Percentiles rank a stretch among this genome's conserved stretches.
Conservation (phyloP, 1,140 invertebrate species). For the Theocolax elegans region DNA sequence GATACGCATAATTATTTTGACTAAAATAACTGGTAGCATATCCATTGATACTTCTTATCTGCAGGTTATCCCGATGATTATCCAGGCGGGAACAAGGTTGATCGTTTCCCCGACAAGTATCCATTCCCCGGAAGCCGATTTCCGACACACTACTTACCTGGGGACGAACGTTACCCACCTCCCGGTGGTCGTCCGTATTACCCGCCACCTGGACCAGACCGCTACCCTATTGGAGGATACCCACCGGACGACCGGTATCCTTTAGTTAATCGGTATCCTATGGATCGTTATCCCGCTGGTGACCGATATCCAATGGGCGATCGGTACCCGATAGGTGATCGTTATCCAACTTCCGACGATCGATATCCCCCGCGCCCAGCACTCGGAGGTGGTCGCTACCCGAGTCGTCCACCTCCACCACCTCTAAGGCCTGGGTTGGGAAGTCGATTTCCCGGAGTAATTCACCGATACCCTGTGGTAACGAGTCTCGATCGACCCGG, state of each 20-base stretch:
- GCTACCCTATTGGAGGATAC: conserved; percentile 58
- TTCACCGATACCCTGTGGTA: conserved; percentile 56
- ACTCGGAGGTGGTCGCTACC: conserved; percentile 47
- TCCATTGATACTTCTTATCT: background rate
- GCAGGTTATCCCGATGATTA: conserved; percentile 60
- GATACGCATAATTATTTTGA: background rate
- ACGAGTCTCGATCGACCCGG: conserved; percentile 36
- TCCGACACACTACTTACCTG: conserved; percentile 47
- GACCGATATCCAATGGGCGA: conserved; percentile 57
- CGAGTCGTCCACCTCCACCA: conserved; percentile 50
- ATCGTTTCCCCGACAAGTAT: conserved; percentile 65
- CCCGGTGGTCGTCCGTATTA: conserved; percentile 46
- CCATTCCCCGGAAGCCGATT: conserved; percentile 62
- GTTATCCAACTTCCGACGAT: conserved; percentile 56
- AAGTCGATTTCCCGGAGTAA: conserved; percentile 52
- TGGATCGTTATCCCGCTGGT: conserved; percentile 63
- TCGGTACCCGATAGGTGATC: conserved; percentile 59
- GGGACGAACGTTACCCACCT: conserved; percentile 57
- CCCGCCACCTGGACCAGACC: conserved; percentile 53
- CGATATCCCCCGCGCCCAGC: conserved; percentile 45
- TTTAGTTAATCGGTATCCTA: conserved; percentile 57
- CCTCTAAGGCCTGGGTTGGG: conserved; percentile 45
- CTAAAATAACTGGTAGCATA: no score
- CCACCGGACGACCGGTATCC: conserved; percentile 51
- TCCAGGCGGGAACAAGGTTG: conserved; percentile 57